A percentile compares a stretch with the other conserved stretches of the same genome.
Conservation (phyloP, 2,888 invertebrate genomes). For the Pyrochroa serraticornis region DNA sequence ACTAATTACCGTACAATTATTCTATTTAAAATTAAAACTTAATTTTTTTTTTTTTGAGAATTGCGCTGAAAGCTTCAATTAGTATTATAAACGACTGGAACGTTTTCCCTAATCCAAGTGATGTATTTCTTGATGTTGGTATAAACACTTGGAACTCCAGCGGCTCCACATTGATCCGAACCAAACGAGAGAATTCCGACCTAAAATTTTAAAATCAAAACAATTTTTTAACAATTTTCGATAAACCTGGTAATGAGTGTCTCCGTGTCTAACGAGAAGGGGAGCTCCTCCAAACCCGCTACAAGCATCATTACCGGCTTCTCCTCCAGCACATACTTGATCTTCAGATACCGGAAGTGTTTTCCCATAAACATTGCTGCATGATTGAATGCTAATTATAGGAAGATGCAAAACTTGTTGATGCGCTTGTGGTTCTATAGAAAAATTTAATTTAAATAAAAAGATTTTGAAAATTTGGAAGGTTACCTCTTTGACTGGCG, state of each 20-base stretch:
- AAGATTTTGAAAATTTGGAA: not conserved
- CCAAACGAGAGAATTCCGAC: slow-evolving; percentile 82
- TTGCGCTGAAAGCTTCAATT: not conserved
- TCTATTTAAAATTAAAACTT: no score
- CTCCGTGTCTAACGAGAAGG: slow-evolving; percentile 66
- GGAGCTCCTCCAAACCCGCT: slow-evolving; percentile 83
- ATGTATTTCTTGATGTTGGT: slow-evolving; percentile 76
- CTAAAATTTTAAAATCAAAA: slow-evolving; percentile 56
- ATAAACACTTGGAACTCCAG: slow-evolving; percentile 78
- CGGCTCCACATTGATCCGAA: slow-evolving; percentile 76
- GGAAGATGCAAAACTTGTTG: slow-evolving; percentile 72
- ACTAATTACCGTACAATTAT: no score
- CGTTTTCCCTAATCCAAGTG: slow-evolving; percentile 77
- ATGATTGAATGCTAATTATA: slow-evolving; percentile 69
- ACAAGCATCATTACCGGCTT: slow-evolving; percentile 75
- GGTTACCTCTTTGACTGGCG: slow-evolving; percentile 62
- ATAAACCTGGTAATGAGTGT: slow-evolving; percentile 69
- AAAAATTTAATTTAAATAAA: not conserved
- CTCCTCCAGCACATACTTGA: slow-evolving; percentile 76
- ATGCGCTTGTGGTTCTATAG: slow-evolving; percentile 46
- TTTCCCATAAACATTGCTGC: slow-evolving; percentile 71
- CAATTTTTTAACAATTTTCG: not conserved
- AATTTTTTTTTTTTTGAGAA: no score
- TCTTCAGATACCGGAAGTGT: slow-evolving; percentile 69
- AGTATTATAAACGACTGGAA: slow-evolving; percentile 57